These are phyloP conservation scores for Muricea muricata DNA, from an alignment of 92 coral and sea anemone genomes.

Conservation along the genomic window DNA sequence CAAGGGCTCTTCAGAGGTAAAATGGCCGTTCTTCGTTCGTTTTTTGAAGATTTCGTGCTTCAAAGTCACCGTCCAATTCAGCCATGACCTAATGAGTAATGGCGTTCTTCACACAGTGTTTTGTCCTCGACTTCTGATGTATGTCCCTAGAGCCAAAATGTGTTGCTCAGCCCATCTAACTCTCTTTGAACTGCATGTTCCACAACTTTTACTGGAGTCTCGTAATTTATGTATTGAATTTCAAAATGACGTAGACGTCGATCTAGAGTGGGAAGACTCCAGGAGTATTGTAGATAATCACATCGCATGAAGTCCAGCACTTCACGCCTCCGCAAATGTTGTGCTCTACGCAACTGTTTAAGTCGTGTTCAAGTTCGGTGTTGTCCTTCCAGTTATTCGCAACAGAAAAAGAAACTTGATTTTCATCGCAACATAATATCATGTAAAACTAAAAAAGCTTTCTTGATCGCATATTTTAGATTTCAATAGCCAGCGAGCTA, in stretches of 20 bases:
- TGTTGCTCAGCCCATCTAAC: slow-evolving; percentile 50
- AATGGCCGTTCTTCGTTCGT: slow-evolving; percentile 48
- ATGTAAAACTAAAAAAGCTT: too few species aligned
- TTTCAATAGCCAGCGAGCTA: too few species aligned
- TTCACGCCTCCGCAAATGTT: slow-evolving; percentile 50
- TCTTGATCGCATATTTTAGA: too few species aligned
- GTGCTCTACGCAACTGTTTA: slow-evolving; percentile 18
- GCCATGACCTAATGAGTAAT: not conserved
- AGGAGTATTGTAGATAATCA: slow-evolving; percentile 57
- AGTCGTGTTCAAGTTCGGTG: not conserved
- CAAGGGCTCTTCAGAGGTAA: slow-evolving; percentile 70
- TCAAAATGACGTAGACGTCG: slow-evolving; percentile 64
- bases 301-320: slow-evolving; percentile 52
- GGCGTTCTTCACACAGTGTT: not conserved
- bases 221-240: slow-evolving; percentile 64
- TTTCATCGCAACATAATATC: too few species aligned
- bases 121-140: not conserved
- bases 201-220: slow-evolving; percentile 46
- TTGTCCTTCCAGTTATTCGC: not conserved
- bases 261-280: slow-evolving; percentile 68
- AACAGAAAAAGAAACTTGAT: not conserved
- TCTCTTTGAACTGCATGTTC: slow-evolving; percentile 35
- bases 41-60: slow-evolving; percentile 61
- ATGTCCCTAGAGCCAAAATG: slow-evolving; percentile 22
- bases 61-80: slow-evolving; percentile 14